A percentile compares a stretch with the other conserved stretches of the same genome.
These are phyloP conservation scores for Apostichopus japonicus DNA, from an alignment of 35 echinoderm and acorn worm species.

Conservation along the genomic window DNA sequence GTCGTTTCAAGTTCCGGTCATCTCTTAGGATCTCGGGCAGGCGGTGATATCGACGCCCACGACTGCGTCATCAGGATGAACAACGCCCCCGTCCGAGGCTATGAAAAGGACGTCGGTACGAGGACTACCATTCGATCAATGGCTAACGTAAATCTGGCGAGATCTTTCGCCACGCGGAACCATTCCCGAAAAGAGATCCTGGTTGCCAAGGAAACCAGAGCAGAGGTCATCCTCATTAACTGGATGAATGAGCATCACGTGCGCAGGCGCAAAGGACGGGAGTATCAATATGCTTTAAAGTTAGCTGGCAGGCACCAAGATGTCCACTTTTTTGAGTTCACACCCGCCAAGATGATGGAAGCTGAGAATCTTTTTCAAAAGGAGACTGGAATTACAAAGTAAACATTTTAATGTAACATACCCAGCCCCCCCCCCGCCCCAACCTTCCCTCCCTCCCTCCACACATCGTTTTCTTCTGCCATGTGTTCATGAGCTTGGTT, in stretches of 20 bases:
- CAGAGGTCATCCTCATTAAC: slow-evolving; percentile 79
- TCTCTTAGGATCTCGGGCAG: slow-evolving; percentile 71
- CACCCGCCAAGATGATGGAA: slow-evolving; percentile 66
- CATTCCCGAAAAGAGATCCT: slow-evolving; percentile 63
- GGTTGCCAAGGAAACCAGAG: slow-evolving; percentile 52
- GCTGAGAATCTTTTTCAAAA: slow-evolving; percentile 73
- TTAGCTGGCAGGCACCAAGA: slow-evolving; percentile 73
- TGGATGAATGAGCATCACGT: slow-evolving; percentile 80
- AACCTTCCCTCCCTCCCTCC: too few species aligned
- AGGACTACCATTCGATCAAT: slow-evolving; percentile 88
- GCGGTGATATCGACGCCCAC: slow-evolving; percentile 78
- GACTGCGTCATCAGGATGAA: slow-evolving; percentile 97
- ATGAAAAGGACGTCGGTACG: slow-evolving; percentile 79
- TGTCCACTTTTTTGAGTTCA: slow-evolving; percentile 76
- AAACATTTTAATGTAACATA: background rate
- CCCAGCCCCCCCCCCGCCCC: too few species aligned
- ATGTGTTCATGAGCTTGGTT: background rate
- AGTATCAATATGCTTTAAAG: slow-evolving; percentile 76
- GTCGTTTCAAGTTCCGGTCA: slow-evolving; percentile 93
- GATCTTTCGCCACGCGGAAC: slow-evolving; percentile 59
- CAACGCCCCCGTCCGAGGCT: slow-evolving; percentile 81
- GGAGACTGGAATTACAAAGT: slow-evolving; percentile 91
- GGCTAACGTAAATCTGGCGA: slow-evolving; percentile 80
- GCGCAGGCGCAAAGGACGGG: slow-evolving; percentile 51
- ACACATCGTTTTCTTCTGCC: background rate